Conservation (phyloP, 2,113 vertebrate species). For the Hemicordylus capensis region DNA sequence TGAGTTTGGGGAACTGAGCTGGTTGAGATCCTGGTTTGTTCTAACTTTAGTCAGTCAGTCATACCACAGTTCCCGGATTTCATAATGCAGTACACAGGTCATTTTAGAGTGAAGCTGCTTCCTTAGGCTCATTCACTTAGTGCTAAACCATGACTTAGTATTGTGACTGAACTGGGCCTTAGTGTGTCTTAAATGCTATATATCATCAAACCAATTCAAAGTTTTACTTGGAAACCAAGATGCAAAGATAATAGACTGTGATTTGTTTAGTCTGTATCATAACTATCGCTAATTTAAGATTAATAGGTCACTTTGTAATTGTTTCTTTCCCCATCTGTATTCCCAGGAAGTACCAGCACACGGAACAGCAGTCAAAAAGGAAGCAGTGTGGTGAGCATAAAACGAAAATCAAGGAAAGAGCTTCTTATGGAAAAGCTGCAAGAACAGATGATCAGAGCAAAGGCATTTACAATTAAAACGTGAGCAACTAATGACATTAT, state of each 20-base stretch:
- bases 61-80: too few species aligned
- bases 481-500: conserved; percentile 61
- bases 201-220: too few species aligned
- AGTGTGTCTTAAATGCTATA: too few species aligned
- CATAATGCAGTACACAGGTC: too few species aligned
- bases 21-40: too few species aligned
- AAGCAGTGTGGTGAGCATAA: conserved; percentile 85
- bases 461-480: conserved; percentile 87
- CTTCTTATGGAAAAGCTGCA: conserved; percentile 89
- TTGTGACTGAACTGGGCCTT: too few species aligned
- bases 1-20: too few species aligned
- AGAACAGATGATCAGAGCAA: conserved; percentile 91
- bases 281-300: conserved; percentile 24
- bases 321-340: conserved; percentile 42
- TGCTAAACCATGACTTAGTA: too few species aligned
- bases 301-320: background rate
- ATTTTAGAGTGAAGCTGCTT: too few species aligned
- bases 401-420: conserved; percentile 88
- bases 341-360: conserved; percentile 90
- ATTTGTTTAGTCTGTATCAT: background rate
- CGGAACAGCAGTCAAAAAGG: conserved; percentile 89
- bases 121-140: too few species aligned
- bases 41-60: too few species aligned
- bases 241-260: background rate
- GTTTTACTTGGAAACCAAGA: background rate